phyloP scores from a whole-genome alignment of 2,888 invertebrate genomes.

The Labia minor region DNA sequence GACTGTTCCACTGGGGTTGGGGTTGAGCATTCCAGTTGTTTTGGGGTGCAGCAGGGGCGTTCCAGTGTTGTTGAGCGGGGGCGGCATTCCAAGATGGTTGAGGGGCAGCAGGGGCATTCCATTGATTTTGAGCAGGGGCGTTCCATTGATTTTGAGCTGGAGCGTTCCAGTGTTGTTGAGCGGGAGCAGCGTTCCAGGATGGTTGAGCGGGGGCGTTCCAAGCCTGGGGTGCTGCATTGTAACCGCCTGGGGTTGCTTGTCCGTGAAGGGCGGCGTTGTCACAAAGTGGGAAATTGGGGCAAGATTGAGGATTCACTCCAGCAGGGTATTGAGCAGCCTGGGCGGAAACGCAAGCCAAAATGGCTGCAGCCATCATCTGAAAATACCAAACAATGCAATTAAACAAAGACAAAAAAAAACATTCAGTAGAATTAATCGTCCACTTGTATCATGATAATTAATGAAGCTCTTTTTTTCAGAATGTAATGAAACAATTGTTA shows the following conservation, averaged over 20 bases:
- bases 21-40: slow-evolving; percentile 9
- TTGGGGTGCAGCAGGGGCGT: background rate
- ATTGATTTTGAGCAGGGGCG: background rate
- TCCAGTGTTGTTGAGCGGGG: background rate
- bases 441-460: background rate
- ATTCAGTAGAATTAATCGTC: too few relatives aligned
- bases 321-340: slow-evolving; percentile 19
- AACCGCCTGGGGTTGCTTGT: slow-evolving; percentile 8
- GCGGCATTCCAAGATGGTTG: slow-evolving; percentile 2
- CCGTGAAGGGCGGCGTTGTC: slow-evolving; percentile 21
- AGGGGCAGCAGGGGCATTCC: background rate
- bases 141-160: background rate
- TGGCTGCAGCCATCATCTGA: background rate
- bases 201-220: background rate
- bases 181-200: background rate
- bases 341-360: background rate
- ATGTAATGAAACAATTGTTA: background rate
- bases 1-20: background rate
- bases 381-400: too few relatives aligned
- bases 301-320: slow-evolving; percentile 18
- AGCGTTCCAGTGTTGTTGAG: background rate
- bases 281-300: slow-evolving; percentile 20
- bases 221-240: background rate
- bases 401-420: too few relatives aligned
- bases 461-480: background rate